Base-by-base conservation (phyloP, 2,888 invertebrate genomes). In the Pandemis corylana region DNA sequence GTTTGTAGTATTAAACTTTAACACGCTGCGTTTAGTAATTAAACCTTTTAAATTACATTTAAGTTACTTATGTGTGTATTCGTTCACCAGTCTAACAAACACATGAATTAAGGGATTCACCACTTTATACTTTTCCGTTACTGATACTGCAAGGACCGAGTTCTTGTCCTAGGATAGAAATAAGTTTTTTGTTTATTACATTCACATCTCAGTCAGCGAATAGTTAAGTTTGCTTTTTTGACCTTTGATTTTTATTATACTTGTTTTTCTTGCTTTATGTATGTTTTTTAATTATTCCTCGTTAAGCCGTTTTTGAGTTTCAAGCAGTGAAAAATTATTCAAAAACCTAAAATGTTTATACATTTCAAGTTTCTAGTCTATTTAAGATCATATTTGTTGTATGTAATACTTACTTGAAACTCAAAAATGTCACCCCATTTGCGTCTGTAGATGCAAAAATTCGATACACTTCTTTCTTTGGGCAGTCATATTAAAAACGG, bases 141-240 rank as follows among this genome's bases (percentile, higher is more conserved):
- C 69, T 69, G 68, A 59, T 68, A 64, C 42, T 28, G 49, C 49
- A 59, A 46, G 63, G 53, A 13, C 49, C 5, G 12, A 28, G 15
- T 42, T 36, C 20, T 36, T 42, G 20, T 64, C 64, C 63, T 69
- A 61, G 12, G 28, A 65, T 72, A 68, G 51, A 65, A 67, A 75
- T 75, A 75, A 75, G 75, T 75, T 75, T 75, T 75, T 74, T 74
- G 74, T 74, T 70, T 66, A 68, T 36, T 69, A 51, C 65, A 74
- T 71, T 70, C 70, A 56, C 69, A 53, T 67, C 46, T 67, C 71
- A 75, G 75, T 75, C 75, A 70, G 75, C 75, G 67, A 41, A 56
- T 59, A 64, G 68, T 62, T 66, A 67, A 67, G 70, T 70, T 66
- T 53, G 42, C 42, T 66, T 66, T 74, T 70, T 75, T 70, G 65